Evolutionary conservation across 2,888 invertebrate species (phyloP), one percentile per base, ranked within the genome.

Genomic region (Eupithecia inturbata): DNA sequence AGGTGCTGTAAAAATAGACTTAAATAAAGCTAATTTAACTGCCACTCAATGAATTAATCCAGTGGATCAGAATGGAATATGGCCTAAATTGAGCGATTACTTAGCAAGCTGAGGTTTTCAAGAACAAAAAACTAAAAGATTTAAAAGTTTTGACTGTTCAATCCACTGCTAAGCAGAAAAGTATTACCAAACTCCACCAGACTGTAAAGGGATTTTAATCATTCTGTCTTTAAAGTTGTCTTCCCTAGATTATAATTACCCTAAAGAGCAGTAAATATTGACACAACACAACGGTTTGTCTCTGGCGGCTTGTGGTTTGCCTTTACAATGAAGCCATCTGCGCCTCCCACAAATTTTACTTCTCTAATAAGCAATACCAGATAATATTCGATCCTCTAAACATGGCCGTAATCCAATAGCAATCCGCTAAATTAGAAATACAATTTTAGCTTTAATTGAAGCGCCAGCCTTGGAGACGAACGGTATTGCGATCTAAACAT

Each of bases 381-480:
- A 70, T 49, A 70, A 68, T 72, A 62, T 33, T 63, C 68, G 63
- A 75, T 70, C 67, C 67, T 72, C 70, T 68, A 70, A 70, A 72
- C 67, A 72, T 70, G 69, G 71, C 68, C 68, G 62, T 73, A 76
- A 72, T 76, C 80, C 78, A 82, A 83, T 82, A 83, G 77, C 81
- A 80, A 79, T 80, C 74, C 76, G 79, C 81, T 76, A 83, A 57
- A 57, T 82, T 81, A 82, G 81, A 84, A 80, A 85, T 86, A 85
- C 84, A 85, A 87, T 87, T 85, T 84, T 83, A 80, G 80, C 81
- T 87, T 88, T 88, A 89, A 90, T 89, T 88, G 86, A 79, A 80
- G 87, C 87, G 89, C 86, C 87, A 85, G 84, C 82, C 83, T 84
- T 82, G 80, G 79, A 76, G 78, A 80, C 84, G 83, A 82, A 79